Percentiles rank a stretch among this genome's conserved stretches.
Conservation (phyloP, 2,797 vertebrate species). For the Spondyliosoma cantharus region DNA sequence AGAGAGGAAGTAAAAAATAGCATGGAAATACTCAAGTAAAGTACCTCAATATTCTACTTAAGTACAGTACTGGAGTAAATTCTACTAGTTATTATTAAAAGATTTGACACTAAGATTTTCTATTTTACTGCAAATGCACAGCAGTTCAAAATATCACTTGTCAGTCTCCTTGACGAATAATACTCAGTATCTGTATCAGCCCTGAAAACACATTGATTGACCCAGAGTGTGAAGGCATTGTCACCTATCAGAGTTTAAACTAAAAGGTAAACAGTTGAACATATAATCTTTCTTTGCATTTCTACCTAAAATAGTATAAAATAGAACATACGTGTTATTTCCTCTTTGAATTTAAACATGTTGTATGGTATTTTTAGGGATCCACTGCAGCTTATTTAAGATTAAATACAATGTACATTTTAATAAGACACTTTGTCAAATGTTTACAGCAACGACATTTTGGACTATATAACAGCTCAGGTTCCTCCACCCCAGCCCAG, state of each 20-base stretch:
- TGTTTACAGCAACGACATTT: slow-evolving; percentile 83
- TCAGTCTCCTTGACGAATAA: too few relatives aligned
- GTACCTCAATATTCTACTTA: too few relatives aligned
- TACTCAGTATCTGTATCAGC: too few relatives aligned
- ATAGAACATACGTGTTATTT: not conserved
- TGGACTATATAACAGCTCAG: slow-evolving; percentile 85
- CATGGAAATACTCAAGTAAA: too few relatives aligned
- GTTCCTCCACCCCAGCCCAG: slow-evolving; percentile 77
- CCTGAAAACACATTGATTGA: too few relatives aligned
- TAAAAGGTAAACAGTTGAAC: not conserved
- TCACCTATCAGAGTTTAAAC: not conserved
- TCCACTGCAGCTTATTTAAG: not conserved
- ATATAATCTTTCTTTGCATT: not conserved
- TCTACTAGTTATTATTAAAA: too few relatives aligned
- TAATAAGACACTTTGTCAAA: not conserved
- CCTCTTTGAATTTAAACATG: not conserved
- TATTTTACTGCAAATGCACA: too few relatives aligned
- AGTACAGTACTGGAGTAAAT: too few relatives aligned
- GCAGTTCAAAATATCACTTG: too few relatives aligned
- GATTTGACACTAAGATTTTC: too few relatives aligned
- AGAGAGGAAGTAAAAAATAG: too few relatives aligned
- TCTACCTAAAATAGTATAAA: not conserved
- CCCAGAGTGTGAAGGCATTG: not conserved
- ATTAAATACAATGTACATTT: not conserved
- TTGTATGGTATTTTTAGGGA: not conserved